A percentile compares a stretch with the other conserved stretches of the same genome.
Conservation (phyloP, 2,888 invertebrate genomes). For the Miltochrista miniata region DNA sequence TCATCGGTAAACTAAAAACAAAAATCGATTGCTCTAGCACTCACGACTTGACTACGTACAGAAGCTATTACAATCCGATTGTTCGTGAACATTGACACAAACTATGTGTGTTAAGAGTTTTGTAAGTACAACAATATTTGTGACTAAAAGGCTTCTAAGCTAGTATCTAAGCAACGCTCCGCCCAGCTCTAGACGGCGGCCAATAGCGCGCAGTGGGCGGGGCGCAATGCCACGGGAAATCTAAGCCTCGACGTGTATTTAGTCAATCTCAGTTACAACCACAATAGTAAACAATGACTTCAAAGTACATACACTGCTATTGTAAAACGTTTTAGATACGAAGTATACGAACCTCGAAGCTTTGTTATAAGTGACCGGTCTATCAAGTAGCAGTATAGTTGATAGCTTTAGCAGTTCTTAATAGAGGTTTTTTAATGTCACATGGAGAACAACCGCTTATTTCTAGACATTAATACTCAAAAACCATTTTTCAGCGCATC, state of each 20-base stretch:
- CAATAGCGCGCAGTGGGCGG: slow-evolving; percentile 75
- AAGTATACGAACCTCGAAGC: slow-evolving; percentile 4
- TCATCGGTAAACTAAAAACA: too few relatives aligned
- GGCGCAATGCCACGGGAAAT: slow-evolving; percentile 61
- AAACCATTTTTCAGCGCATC: slow-evolving; percentile 75
- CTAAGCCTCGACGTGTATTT: slow-evolving; percentile 51
- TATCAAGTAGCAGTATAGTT: slow-evolving; percentile 47
- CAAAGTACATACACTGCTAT: slow-evolving; percentile 3
- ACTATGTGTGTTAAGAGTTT: background rate
- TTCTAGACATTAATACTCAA: slow-evolving; percentile 76
- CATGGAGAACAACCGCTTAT: slow-evolving; percentile 68
- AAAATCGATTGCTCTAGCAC: too few relatives aligned
- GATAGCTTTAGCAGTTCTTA: slow-evolving; percentile 49
- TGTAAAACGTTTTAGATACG: slow-evolving; percentile 1
- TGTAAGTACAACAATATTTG: slow-evolving; percentile 36
- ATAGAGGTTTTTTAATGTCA: slow-evolving; percentile 67
- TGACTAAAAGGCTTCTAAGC: slow-evolving; percentile 66
- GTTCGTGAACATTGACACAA: too few relatives aligned
- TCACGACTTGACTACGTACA: too few relatives aligned
- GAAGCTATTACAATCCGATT: too few relatives aligned
- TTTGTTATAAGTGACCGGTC: slow-evolving; percentile 37
- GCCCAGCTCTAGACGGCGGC: slow-evolving; percentile 68
- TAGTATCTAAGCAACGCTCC: slow-evolving; percentile 75
- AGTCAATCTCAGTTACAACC: slow-evolving; percentile 34
- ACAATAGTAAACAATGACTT: slow-evolving; percentile 14